Base-by-base conservation (phyloP, 2,888 invertebrate genomes). In the Gryllus longicercus region DNA sequence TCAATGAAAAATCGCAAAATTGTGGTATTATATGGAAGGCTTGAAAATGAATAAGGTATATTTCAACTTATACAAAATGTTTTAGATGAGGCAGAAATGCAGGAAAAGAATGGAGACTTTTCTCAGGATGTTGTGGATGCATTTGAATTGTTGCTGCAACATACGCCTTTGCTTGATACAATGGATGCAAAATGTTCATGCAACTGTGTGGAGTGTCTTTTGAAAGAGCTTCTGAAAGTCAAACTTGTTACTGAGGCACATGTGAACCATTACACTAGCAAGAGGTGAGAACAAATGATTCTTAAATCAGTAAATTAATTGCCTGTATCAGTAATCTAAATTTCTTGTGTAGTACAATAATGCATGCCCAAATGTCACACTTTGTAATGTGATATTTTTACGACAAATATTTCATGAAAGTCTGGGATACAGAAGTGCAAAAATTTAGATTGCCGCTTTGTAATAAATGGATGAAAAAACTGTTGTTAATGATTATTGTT, bases 171-270 rank as follows among this genome's bases (percentile, higher is more conserved):
- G 25, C 88, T 98, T 23, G 96, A 98, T 87, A 92, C 95, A 82
- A 93, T 96, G 87, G 97, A 98, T 87, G 93, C 94, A 0, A 95
- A 95, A 84, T 95, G 95, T 85, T 94, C 93, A 25, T 96, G 96
- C 85, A 97, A 96, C 85, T 95, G 94, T 86, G 89, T 98, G 63
- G 93, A 96, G 84, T 93, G 94, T 84, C 88, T 98, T 76, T 86
- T 97, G 63, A 94, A 94, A 82, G 96, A 96, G 85, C 89, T 97
- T 82, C 91, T 92, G 1, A 95, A 94, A 86, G 90, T 94, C 75
- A 92, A 93, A 86, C 88, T 97, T 50, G 90, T 97, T 2, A 93
- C 91, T 18, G 96, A 97, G 83, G 90, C 90, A 50, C 95, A 96
- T 85, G 90, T 93, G 1, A 91, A 93, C 84, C 91, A 92, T 84